These are phyloP conservation scores for Drosophila atroscutellata DNA, from an alignment of 2,888 invertebrate species.

Conservation along the genomic window DNA sequence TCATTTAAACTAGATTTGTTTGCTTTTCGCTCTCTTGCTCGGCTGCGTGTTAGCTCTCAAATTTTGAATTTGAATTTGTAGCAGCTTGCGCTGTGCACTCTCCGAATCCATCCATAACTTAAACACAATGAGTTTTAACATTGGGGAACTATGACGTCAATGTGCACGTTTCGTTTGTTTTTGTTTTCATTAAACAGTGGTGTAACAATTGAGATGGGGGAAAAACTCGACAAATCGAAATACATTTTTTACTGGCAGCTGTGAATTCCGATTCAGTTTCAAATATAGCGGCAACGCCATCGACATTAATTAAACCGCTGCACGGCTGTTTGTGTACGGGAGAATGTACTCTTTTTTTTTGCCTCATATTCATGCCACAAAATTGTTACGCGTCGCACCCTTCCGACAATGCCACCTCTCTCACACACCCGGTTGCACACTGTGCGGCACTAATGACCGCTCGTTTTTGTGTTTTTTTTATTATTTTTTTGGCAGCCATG, in stretches of 20 bases:
- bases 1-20: constrained; percentile 34
- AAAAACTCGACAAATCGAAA: constrained; percentile 61
- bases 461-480: constrained; percentile 48
- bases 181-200: constrained; percentile 50
- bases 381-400: constrained; percentile 25
- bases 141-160: constrained; percentile 67
- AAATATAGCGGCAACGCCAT: constrained; percentile 35
- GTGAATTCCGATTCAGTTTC: constrained; percentile 45
- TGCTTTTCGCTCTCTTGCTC: constrained; percentile 24
- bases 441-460: constrained; percentile 66
- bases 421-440: constrained; percentile 20
- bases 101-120: constrained; percentile 23
- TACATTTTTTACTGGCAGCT: constrained; percentile 66
- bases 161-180: constrained; percentile 49
- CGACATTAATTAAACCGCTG: constrained; percentile 70
- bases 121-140: constrained; percentile 27
- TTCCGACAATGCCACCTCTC: constrained; percentile 4
- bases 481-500: constrained; percentile 66
- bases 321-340: constrained; percentile 6
- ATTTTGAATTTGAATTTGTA: constrained; percentile 14
- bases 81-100: no score
- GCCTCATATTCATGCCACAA: constrained; percentile 18
- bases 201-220: constrained; percentile 44
- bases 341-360: constrained; percentile 8
- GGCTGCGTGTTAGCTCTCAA: constrained; percentile 7